Evolutionary conservation across 2,113 vertebrate genomes (phyloP).

Genomic region (Phylloscopus trochilus): DNA sequence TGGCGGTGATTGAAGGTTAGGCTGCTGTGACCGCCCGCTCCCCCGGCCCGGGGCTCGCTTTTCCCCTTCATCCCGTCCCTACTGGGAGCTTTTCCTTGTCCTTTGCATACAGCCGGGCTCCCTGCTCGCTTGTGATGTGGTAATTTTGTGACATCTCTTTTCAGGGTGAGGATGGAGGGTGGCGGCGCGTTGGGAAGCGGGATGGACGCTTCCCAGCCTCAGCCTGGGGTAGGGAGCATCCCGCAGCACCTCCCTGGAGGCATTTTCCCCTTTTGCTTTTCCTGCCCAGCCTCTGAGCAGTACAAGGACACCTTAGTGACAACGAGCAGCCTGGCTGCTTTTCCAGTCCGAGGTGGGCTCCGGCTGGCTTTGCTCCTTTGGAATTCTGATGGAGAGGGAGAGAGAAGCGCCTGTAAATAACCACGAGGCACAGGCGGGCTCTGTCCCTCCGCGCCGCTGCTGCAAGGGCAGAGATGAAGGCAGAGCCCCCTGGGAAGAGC

Average conservation of each 20-base stretch:
- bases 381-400: neutral
- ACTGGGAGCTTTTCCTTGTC: neutral
- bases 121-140: accelerated
- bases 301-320: neutral
- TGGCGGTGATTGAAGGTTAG: conserved; percentile 34
- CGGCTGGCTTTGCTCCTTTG: neutral
- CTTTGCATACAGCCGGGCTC: neutral
- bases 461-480: neutral
- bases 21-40: neutral
- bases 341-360: neutral
- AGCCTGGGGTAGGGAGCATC: neutral
- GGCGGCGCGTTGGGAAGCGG: accelerated
- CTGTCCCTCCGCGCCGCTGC: neutral
- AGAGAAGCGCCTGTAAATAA: neutral
- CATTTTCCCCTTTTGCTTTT: too few relatives aligned
- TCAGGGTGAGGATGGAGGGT: neutral
- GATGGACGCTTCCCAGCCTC: neutral
- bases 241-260: neutral
- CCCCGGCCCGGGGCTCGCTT: neutral
- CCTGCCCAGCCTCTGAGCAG: neutral
- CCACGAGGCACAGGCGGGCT: neutral
- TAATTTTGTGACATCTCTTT: neutral
- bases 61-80: neutral
- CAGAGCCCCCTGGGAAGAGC: neutral
- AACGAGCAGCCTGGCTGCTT: neutral